phyloP scores from a whole-genome alignment of 1,140 invertebrate species.

The Drosophila mauritiana region DNA sequence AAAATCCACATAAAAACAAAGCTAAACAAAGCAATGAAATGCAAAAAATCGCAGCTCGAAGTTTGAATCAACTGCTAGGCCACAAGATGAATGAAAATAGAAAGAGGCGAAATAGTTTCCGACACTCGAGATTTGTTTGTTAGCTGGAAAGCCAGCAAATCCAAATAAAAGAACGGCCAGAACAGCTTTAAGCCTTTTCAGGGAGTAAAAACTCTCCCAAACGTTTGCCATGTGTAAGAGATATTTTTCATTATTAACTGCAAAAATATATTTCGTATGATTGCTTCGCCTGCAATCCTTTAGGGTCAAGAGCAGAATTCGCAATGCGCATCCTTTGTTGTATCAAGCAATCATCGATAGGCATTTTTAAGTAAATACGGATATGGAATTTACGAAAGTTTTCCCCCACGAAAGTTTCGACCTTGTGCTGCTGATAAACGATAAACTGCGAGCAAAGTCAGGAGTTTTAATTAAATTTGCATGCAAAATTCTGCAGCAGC shows the following conservation, averaged over 20 bases:
- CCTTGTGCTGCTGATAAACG: constrained; percentile 28
- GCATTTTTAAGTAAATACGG: constrained; percentile 40
- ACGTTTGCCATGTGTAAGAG: constrained; percentile 1
- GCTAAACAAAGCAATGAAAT: constrained; percentile 4
- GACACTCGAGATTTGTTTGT: constrained; percentile 51
- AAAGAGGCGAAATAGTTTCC: constrained; percentile 34
- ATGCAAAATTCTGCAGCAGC: constrained; percentile 39
- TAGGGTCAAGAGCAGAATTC: constrained; percentile 33
- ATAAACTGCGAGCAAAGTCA: constrained; percentile 31
- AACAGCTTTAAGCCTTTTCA: background rate
- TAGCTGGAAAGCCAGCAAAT: constrained; percentile 16
- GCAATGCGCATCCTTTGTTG: constrained; percentile 37
- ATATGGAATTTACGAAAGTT: constrained; percentile 48
- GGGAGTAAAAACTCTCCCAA: background rate
- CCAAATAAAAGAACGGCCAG: background rate
- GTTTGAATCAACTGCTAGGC: constrained; percentile 47
- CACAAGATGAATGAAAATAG: constrained; percentile 14
- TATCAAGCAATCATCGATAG: constrained; percentile 50
- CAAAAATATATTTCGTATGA: constrained; percentile 2
- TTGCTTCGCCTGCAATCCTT: constrained; percentile 25
- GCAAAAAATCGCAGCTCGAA: constrained; percentile 19
- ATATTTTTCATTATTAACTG: background rate
- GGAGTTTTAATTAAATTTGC: constrained; percentile 73
- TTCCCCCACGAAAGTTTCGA: constrained; percentile 10
- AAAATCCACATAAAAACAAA: constrained; percentile 29